Evolutionary conservation across 2,797 vertebrate species (phyloP), one percentile per base, ranked within the genome.

Genomic region (Myoxocephalus aenaeus): DNA sequence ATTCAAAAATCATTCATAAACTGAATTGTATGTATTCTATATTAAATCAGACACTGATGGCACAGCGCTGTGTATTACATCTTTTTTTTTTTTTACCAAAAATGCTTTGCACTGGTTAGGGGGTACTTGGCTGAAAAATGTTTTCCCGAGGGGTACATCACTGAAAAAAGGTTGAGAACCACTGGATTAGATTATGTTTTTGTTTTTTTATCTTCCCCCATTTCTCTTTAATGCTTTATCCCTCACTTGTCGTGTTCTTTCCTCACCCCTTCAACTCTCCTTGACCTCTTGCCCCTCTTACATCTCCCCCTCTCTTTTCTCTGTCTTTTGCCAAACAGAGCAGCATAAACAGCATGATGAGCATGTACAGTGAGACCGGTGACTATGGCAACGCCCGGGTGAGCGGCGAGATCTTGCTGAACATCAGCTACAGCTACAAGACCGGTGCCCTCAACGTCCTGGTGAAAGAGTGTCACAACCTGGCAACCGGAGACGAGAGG

Each of bases 321-420:
- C n/a, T 50, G 29, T n/a, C 79, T 70, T 84, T 38, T 72, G 62
- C 65, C 69, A 51, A 57, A 59, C 94, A 99, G 98, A 97, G 96
- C n/a, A 99, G 98, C 87, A 96, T 99, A 79, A 98, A 96, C 93
- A 99, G 98, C 91, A 97, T 96, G 96, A 95, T 96, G 94, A 99
- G 97, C 78, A 96, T 98, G 75, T 99, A 99, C 85, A 99, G 98
- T 85, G 98, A 99, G 94, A 97, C 96, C 0, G 98, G 98, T 84
- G 98, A 99, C 96, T 99, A 98, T 92, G 97, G 97, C 87, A 97
- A 97, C 50, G 94, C 97, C 88, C 95, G 95, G 83, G 96, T 99
- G 92, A 98, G 96, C 2, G 98, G 98, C 0, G 98, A 99, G 94
- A 97, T 99, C 90, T 96, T 97, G 83, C 94, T 99, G 56, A 96